Evolutionary conservation across 2,888 invertebrate species (phyloP).

Genomic region (Melanostoma mellinum): DNA sequence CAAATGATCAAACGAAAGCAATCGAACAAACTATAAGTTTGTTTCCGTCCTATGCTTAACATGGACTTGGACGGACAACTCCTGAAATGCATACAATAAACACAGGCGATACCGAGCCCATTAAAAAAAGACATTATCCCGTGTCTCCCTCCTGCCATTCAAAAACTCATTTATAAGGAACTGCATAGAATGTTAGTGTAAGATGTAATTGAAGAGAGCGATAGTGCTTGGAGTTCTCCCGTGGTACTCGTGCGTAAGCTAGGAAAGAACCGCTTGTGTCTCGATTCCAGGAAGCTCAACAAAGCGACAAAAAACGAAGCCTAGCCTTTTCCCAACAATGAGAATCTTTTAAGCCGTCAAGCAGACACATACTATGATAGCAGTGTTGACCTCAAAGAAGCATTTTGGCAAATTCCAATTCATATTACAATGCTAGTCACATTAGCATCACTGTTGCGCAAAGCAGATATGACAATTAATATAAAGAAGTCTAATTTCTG

Average conservation of each 20-base stretch:
- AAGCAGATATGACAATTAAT: conserved; percentile 41
- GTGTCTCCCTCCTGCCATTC: conserved; percentile 50
- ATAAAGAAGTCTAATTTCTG: conserved; percentile 32
- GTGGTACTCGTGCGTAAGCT: conserved; percentile 63
- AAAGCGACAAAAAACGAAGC: conserved; percentile 70
- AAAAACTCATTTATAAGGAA: conserved; percentile 64
- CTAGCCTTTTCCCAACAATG: conserved; percentile 64
- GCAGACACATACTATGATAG: conserved; percentile 40
- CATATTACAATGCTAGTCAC: not conserved
- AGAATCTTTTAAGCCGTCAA: conserved; percentile 74
- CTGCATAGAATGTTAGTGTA: conserved; percentile 75
- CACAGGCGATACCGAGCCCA: conserved; percentile 31
- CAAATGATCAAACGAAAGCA: too few relatives aligned
- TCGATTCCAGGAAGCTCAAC: conserved; percentile 76
- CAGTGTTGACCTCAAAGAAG: conserved; percentile 12
- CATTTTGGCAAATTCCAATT: conserved; percentile 24
- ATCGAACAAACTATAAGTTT: not conserved
- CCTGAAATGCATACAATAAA: conserved; percentile 36
- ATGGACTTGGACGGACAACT: conserved; percentile 42
- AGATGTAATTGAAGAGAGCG: conserved; percentile 74
- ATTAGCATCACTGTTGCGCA: conserved; percentile 13
- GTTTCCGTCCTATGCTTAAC: conserved; percentile 11
- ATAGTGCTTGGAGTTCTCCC: conserved; percentile 76
- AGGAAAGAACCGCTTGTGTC: conserved; percentile 74
- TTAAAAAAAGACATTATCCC: conserved; percentile 58